Evolutionary conservation across 2,888 invertebrate species (phyloP).

Genomic region (Rhopalosiphum nymphaeae): DNA sequence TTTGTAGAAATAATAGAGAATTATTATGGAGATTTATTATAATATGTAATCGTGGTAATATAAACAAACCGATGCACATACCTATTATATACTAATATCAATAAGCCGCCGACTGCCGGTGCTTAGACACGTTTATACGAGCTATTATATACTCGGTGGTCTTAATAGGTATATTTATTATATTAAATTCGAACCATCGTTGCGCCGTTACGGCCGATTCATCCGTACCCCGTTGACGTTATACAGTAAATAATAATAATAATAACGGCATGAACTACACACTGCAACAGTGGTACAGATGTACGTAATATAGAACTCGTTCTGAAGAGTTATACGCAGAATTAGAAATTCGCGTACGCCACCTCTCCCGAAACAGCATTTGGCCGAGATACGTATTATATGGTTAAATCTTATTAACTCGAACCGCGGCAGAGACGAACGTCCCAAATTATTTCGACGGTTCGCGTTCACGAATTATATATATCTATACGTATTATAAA

Average conservation of each 20-base stretch:
- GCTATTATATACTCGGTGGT: background rate
- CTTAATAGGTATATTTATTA: background rate
- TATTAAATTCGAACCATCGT: background rate
- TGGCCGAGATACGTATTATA: background rate
- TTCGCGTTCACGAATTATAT: background rate
- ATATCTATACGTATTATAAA: background rate
- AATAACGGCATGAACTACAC: background rate
- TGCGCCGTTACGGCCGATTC: background rate
- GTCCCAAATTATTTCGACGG: background rate
- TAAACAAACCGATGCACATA: background rate
- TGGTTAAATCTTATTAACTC: slow-evolving; percentile 15
- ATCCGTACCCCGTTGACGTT: background rate
- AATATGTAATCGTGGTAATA: background rate
- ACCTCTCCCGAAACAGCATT: background rate
- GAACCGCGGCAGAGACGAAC: background rate
- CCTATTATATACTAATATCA: background rate
- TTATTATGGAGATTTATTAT: background rate
- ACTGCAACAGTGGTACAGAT: background rate
- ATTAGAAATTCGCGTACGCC: slow-evolving; percentile 8
- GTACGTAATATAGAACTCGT: background rate
- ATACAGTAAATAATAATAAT: background rate
- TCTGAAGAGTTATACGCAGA: background rate
- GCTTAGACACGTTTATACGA: background rate
- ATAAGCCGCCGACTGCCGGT: background rate
- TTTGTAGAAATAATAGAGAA: background rate